Evolutionary conservation across 2,113 vertebrate genomes (phyloP).

Genomic region (Xiphophorus maculatus): DNA sequence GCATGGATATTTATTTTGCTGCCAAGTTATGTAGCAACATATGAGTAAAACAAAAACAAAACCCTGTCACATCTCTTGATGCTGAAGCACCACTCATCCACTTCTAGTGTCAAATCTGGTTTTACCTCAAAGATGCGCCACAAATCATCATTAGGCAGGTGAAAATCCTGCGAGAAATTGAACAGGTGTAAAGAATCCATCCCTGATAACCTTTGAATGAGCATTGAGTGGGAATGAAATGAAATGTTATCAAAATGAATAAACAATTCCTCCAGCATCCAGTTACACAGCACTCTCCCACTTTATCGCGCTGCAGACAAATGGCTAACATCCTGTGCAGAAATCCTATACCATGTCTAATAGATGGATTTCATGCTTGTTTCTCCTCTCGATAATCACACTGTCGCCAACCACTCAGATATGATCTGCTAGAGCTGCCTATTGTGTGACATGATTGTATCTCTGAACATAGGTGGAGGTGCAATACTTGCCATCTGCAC

Average conservation of each 20-base stretch:
- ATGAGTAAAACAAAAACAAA: not conserved
- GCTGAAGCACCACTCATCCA: not conserved
- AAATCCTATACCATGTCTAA: slow-evolving; percentile 43
- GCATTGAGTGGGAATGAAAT: not conserved
- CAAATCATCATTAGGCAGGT: not conserved
- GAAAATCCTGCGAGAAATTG: not conserved
- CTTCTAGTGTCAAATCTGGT: not conserved
- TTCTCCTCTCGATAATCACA: slow-evolving; percentile 10
- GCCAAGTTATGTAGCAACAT: not conserved
- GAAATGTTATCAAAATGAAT: slow-evolving; percentile 14
- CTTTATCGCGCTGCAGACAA: slow-evolving; percentile 32
- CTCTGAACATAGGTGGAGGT: not conserved
- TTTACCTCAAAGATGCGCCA: not conserved
- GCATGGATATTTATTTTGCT: not conserved
- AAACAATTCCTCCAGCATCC: slow-evolving; percentile 11
- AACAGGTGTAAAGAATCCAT: not conserved
- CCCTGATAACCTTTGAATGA: not conserved
- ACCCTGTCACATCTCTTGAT: not conserved
- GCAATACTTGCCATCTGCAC: not conserved
- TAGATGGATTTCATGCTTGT: slow-evolving; percentile 41
- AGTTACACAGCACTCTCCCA: slow-evolving; percentile 11
- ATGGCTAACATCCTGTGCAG: slow-evolving; percentile 37
- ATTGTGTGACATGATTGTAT: not conserved
- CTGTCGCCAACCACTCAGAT: slow-evolving; percentile 17
- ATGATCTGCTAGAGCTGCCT: slow-evolving; percentile 16